A percentile compares a stretch with the other conserved stretches of the same genome.
These are phyloP conservation scores for Drosophila insularis DNA, from an alignment of 1,140 invertebrate genomes.

Conservation along the genomic window DNA sequence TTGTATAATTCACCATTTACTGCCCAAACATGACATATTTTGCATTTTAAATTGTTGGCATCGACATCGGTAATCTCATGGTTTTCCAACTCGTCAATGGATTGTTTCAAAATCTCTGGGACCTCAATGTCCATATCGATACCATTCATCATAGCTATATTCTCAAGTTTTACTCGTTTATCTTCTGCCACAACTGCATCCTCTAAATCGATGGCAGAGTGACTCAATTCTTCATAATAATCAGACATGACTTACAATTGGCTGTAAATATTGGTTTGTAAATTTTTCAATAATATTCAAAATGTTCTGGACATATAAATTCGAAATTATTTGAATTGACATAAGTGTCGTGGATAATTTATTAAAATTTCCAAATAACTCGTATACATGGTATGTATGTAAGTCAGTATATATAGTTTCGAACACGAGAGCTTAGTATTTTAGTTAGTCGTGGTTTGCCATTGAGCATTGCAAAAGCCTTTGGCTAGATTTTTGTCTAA, in stretches of 20 bases:
- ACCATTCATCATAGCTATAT: not conserved
- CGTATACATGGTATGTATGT: not conserved
- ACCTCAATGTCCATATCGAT: not conserved
- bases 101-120: not conserved
- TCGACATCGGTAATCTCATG: not conserved
- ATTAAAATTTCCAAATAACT: slow-evolving; percentile 22
- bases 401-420: slow-evolving; percentile 17
- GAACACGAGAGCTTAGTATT: not conserved
- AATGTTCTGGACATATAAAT: too few relatives aligned
- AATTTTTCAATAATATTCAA: not conserved
- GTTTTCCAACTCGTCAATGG: not conserved
- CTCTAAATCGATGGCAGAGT: not conserved
- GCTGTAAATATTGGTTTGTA: not conserved
- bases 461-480: slow-evolving; percentile 43
- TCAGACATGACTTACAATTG: not conserved
- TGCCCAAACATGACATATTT: not conserved
- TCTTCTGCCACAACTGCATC: not conserved
- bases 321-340: not conserved
- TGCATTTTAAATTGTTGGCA: not conserved
- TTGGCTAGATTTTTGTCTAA: slow-evolving; percentile 13
- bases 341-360: slow-evolving; percentile 6
- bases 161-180: not conserved
- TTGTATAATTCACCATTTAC: not conserved
- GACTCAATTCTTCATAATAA: not conserved
- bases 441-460: slow-evolving; percentile 26